phyloP scores from a whole-genome alignment of 2,888 invertebrate species.

The Xanthorhoe designata region DNA sequence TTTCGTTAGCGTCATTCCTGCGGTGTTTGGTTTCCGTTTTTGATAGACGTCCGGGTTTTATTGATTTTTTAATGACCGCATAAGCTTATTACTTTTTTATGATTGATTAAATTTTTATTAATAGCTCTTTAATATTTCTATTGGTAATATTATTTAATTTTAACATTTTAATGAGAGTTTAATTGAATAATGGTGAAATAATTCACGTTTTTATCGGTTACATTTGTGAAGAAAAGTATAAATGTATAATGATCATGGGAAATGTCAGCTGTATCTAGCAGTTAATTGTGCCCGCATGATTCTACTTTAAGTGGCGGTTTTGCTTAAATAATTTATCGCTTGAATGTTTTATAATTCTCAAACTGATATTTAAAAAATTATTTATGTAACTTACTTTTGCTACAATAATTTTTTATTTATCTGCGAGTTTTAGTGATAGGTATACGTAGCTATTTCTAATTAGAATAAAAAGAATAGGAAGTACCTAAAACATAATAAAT shows the following conservation, averaged over 20 bases:
- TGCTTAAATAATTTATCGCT: constrained; percentile 8
- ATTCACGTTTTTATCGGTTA: constrained; percentile 12
- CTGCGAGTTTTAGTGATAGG: no score
- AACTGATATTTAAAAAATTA: not conserved
- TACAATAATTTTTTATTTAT: no score
- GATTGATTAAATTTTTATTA: not conserved
- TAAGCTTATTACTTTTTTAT: constrained; percentile 11
- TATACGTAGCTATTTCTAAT: not conserved
- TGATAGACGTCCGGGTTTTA: constrained; percentile 37
- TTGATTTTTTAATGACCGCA: constrained; percentile 37
- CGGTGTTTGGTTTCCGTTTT: constrained; percentile 47
- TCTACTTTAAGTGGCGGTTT: constrained; percentile 10
- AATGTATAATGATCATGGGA: constrained; percentile 36
- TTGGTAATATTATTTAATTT: not conserved
- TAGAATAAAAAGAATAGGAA: not conserved
- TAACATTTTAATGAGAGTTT: constrained; percentile 6
- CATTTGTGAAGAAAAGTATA: constrained; percentile 27
- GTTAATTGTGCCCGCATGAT: constrained; percentile 30
- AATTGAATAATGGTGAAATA: constrained; percentile 2
- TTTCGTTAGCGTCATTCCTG: constrained; percentile 54
- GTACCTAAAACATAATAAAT: no score
- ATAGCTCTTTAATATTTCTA: not conserved
- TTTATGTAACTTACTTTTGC: not conserved
- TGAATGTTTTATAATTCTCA: constrained; percentile 6
- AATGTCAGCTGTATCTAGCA: constrained; percentile 23